Evolutionary conservation across 2,888 invertebrate genomes (phyloP).

Genomic region (Nomada fucata): DNA sequence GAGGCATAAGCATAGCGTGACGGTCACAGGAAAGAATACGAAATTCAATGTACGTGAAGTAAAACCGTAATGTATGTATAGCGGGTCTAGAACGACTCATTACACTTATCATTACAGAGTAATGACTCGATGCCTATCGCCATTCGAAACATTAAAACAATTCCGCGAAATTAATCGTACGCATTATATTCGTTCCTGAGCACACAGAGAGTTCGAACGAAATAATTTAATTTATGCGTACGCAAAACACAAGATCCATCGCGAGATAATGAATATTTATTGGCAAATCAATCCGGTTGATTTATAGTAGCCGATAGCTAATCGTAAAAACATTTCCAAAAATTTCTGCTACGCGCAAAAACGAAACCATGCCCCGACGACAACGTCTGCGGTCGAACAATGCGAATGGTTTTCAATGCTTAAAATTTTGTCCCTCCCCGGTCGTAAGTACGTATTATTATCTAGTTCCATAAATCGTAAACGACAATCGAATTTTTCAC

Average conservation of each 20-base stretch:
- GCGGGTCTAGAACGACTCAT: slow-evolving; percentile 64
- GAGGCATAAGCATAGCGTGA: slow-evolving; percentile 65
- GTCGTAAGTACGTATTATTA: too few relatives aligned
- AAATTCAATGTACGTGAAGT: slow-evolving; percentile 82
- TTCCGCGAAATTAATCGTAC: slow-evolving; percentile 18
- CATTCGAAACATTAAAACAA: slow-evolving; percentile 23
- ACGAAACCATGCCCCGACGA: background rate
- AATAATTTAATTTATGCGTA: background rate
- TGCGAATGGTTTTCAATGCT: background rate
- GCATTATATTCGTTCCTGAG: slow-evolving; percentile 1
- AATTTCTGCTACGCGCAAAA: background rate
- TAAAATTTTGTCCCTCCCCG: background rate
- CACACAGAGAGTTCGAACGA: background rate
- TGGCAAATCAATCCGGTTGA: background rate
- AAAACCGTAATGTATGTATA: slow-evolving; percentile 84
- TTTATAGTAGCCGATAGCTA: background rate
- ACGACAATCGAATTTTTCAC: too few relatives aligned
- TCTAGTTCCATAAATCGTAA: too few relatives aligned
- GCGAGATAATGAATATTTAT: slow-evolving; percentile 17
- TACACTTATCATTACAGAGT: slow-evolving; percentile 50
- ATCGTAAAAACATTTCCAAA: background rate
- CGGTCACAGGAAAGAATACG: slow-evolving; percentile 61
- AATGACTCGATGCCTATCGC: background rate
- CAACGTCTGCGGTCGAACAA: background rate
- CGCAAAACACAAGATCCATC: background rate